A percentile compares a stretch with the other conserved stretches of the same genome.
phyloP scores from a whole-genome alignment of 1,140 invertebrate species.

The Anadara kagoshimensis region DNA sequence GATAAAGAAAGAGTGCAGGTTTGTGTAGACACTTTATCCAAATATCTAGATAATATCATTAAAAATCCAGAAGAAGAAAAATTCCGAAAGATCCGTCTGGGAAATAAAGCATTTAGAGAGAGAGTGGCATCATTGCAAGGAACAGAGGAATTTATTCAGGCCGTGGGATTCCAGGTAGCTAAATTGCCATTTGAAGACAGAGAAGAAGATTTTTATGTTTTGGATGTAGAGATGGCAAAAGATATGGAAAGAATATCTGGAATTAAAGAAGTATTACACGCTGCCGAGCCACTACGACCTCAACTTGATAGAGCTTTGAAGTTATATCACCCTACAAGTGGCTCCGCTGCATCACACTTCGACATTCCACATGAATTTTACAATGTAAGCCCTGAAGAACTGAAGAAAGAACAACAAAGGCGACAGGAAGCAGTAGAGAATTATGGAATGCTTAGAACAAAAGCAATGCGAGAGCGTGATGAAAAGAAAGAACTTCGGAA shows the following conservation, averaged over 20 bases:
- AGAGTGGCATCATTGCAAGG: conserved; percentile 87
- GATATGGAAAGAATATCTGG: conserved; percentile 76
- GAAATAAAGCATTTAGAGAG: conserved; percentile 87
- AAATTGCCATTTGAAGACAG: conserved; percentile 60
- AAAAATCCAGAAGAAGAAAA: conserved; percentile 90
- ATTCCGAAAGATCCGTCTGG: conserved; percentile 90
- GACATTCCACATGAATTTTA: conserved; percentile 90
- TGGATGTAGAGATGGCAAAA: conserved; percentile 58
- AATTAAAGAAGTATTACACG: conserved; percentile 84
- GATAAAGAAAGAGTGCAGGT: conserved; percentile 86
- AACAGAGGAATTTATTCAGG: conserved; percentile 85
- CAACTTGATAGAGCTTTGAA: conserved; percentile 89
- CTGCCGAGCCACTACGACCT: conserved; percentile 86
- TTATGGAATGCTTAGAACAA: conserved; percentile 88
- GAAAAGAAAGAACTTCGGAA: conserved; percentile 84
- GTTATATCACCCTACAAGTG: conserved; percentile 87
- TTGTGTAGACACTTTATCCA: conserved; percentile 89
- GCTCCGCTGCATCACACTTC: conserved; percentile 74
- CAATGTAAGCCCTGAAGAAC: conserved; percentile 84
- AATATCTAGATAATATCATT: conserved; percentile 94
- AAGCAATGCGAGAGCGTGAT: conserved; percentile 93
- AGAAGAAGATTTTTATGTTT: conserved; percentile 68
- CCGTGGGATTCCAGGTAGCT: conserved; percentile 84
- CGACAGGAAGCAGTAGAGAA: conserved; percentile 83
- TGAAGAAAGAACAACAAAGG: conserved; percentile 88